Conservation (phyloP, 2,888 invertebrate genomes). For the Alcis repandata region DNA sequence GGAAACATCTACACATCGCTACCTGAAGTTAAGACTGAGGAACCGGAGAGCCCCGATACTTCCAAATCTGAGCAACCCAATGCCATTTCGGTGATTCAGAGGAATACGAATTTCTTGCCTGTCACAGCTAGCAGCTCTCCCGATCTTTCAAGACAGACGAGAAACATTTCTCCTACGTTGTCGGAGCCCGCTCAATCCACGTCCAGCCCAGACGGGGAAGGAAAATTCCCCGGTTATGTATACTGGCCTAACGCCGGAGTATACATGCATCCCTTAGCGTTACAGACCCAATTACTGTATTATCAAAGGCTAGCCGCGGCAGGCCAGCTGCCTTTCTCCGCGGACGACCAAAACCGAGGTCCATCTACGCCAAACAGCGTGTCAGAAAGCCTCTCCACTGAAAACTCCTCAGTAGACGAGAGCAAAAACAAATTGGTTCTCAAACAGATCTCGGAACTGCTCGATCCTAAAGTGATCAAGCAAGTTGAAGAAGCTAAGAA, state of each 20-base stretch:
- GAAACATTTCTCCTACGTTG: slow-evolving; percentile 69
- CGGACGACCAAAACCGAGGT: slow-evolving; percentile 64
- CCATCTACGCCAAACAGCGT: slow-evolving; percentile 68
- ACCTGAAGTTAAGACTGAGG: slow-evolving; percentile 87
- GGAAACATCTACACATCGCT: slow-evolving; percentile 87
- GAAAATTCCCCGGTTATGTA: slow-evolving; percentile 85
- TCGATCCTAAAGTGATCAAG: slow-evolving; percentile 80
- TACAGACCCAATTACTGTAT: slow-evolving; percentile 90
- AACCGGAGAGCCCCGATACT: slow-evolving; percentile 81
- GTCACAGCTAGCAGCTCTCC: slow-evolving; percentile 79
- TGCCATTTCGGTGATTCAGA: slow-evolving; percentile 80
- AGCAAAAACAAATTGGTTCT: slow-evolving; percentile 76
- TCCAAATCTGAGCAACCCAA: slow-evolving; percentile 75
- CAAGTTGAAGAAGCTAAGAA: slow-evolving; percentile 69
- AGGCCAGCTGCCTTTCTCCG: slow-evolving; percentile 74
- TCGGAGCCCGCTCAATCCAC: slow-evolving; percentile 77
- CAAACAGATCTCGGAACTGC: slow-evolving; percentile 79
- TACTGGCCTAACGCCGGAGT: slow-evolving; percentile 91
- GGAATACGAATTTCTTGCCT: slow-evolving; percentile 73
- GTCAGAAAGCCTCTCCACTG: slow-evolving; percentile 60
- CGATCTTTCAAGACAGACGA: slow-evolving; percentile 67
- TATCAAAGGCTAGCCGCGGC: slow-evolving; percentile 91
- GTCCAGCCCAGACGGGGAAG: slow-evolving; percentile 68
- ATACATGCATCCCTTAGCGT: slow-evolving; percentile 91
- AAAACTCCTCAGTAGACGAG: slow-evolving; percentile 78